Evolutionary conservation across 2,888 invertebrate genomes (phyloP), one percentile per base, ranked within the genome.

Genomic region (Athalia cordata): DNA sequence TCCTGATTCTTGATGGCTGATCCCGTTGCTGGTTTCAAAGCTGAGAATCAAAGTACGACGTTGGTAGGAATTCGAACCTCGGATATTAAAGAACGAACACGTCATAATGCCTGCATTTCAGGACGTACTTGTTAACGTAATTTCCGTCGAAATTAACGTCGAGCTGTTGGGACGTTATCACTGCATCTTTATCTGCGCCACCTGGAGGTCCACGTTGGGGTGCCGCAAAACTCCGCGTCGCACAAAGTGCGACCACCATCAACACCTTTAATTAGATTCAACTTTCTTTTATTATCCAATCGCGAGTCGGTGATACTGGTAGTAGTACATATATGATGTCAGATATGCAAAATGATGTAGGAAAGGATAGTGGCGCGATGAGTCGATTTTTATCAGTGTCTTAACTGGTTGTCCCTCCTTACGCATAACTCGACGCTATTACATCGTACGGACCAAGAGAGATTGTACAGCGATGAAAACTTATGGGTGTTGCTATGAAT

Each of bases 1-100:
- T 3, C 91, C 91, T 0, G 88, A 84, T 82, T 91, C 91, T 79
- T 91, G 89, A 77, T 90, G 91, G 78, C 88, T 87, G 78, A 91
- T 91, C n/a, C 91, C 91, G 78, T 91, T 91, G 83, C 89, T 90
- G 79, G 91, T 91, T 83, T 91, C 91, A 82, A 91, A 91, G 81
- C 90, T 91, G 81, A 13, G 3, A 47, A 72, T 47, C 29, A n/a
- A 59, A 55, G 9, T 67, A 81, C 29, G 29, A 8, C 45, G n/a
- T 66, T 13, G 49, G 47, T 45, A 43, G n/a, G 3, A 29, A 15
- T 15, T 50, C 11, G 7, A 67, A 7, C 15, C 6, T 43, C 8
- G 43, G 52, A 11, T 4, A 43, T 43, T 7, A 59, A 47, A 7
- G 9, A 5, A 9, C n/a, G 29, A 2, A 29, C 29, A 2, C 29